Base-by-base conservation (phyloP, 2,113 vertebrate species). In the Ameiurus melas region DNA sequence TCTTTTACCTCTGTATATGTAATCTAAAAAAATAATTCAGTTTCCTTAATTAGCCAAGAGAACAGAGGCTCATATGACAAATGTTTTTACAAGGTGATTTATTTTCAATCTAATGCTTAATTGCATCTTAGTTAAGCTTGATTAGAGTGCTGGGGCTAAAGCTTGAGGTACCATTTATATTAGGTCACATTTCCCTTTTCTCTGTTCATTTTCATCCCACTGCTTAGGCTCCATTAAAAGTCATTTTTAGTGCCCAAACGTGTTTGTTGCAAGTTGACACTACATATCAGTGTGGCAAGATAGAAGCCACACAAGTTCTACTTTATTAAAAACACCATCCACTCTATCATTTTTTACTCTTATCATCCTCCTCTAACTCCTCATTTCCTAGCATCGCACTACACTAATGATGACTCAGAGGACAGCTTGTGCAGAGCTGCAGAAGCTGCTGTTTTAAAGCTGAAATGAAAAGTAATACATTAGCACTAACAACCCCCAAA, bases 61-160 rank as follows among this genome's bases (percentile, higher is more conserved):
- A 94, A 93, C 92, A 94, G 93, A 93, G 85, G 93, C 93, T 95
- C 92, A 92, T 94, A 93, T 95, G 95, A 95, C 93, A 95, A 95
- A 95, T 95, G 53, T 94, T 96, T 96, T 94, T 93, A 94, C 94
- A 94, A 95, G 94, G 94, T 95, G 94, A 95, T 95, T 96, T 95
- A 93, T 55, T 55, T 55, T 14, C 53, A 92, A 94, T 94, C 94
- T 94, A 85, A 92, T 92, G 93, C 94, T 94, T 95, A 95, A 96
- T 95, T 95, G 95, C 94, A 93, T 93, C 95, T 95, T 95, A 94
- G 93, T 95, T 94, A 94, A 94, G 92, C 93, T 93, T 94, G 93
- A 94, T 93, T 93, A 90, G 92, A 92, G 20, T 62, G 7, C 13
- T 55, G 53, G 53, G 13, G 22, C 60, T 62, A 62, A 62, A 55